Conservation (phyloP, 1,140 invertebrate species). For the Mizuhopecten yessoensis region DNA sequence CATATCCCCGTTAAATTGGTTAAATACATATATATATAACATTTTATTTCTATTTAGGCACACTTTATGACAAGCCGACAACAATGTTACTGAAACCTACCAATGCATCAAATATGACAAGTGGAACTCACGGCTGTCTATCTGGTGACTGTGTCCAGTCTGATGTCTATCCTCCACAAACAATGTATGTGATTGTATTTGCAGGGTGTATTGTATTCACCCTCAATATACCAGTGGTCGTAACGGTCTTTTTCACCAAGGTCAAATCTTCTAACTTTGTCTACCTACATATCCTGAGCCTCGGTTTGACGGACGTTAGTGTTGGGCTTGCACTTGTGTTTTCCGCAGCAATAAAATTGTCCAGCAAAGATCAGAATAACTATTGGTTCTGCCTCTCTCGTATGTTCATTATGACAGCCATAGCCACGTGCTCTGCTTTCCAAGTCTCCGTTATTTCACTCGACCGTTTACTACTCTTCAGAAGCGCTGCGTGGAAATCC, state of each 20-base stretch:
- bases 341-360: neutral
- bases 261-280: conserved; percentile 1
- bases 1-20: too few relatives aligned
- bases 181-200: neutral
- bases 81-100: neutral
- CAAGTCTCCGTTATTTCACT: neutral
- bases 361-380: neutral
- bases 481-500: neutral
- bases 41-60: too few relatives aligned
- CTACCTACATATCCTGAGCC: neutral
- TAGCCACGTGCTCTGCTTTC: neutral
- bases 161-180: neutral
- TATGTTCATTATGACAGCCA: neutral
- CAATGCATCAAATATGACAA: neutral
- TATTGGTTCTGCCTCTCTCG: neutral
- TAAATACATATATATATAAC: too few relatives aligned
- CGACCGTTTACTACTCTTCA: neutral
- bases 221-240: neutral
- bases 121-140: neutral
- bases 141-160: neutral
- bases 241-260: conserved; percentile 13
- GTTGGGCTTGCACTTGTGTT: neutral
- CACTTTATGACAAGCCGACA: too few relatives aligned
- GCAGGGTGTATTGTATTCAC: neutral
- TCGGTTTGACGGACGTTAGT: neutral